A percentile compares a stretch with the other conserved stretches of the same genome.
phyloP scores from a whole-genome alignment of 37 sponge, comb jelly and placozoan genomes.

The Cladorhizidae sp. region DNA sequence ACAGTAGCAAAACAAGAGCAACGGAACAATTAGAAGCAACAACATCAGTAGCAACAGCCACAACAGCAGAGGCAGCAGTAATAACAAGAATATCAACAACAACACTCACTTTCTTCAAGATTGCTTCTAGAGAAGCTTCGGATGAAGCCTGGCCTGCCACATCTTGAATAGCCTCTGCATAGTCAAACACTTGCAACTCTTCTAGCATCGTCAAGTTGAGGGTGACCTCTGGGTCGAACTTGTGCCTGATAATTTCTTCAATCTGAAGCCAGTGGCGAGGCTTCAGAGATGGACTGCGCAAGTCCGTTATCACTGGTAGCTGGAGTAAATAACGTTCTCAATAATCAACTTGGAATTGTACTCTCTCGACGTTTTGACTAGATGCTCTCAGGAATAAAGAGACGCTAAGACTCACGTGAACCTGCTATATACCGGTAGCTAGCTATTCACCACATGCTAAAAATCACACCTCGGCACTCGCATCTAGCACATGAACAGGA shows the following conservation, averaged over 20 bases:
- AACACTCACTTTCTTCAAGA: conserved; percentile 82
- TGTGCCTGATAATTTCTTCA: conserved; percentile 78
- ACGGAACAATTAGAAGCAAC: no score
- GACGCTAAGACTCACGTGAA: no score
- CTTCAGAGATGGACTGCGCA: conserved; percentile 92
- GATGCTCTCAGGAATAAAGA: no score
- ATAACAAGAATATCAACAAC: not conserved
- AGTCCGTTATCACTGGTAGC: conserved; percentile 87
- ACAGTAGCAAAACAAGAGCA: no score
- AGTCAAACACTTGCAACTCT: conserved; percentile 83
- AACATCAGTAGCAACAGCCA: no score
- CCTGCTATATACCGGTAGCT: no score
- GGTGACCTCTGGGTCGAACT: conserved; percentile 76
- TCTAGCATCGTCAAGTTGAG: conserved; percentile 72
- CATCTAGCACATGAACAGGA: no score
- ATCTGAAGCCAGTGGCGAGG: conserved; percentile 92
- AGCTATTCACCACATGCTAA: no score
- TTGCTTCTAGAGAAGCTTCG: conserved; percentile 92
- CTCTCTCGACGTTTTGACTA: no score
- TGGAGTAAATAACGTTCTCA: conserved; percentile 6
- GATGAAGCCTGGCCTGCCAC: conserved; percentile 96
- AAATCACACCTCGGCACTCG: no score
- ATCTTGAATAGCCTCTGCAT: conserved; percentile 90
- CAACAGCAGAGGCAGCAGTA: no score
- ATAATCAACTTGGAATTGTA: no score